A percentile compares a stretch with the other conserved stretches of the same genome.
Evolutionary conservation across 2,888 invertebrate species (phyloP).

Genomic region (Tuberolachnus salignus): DNA sequence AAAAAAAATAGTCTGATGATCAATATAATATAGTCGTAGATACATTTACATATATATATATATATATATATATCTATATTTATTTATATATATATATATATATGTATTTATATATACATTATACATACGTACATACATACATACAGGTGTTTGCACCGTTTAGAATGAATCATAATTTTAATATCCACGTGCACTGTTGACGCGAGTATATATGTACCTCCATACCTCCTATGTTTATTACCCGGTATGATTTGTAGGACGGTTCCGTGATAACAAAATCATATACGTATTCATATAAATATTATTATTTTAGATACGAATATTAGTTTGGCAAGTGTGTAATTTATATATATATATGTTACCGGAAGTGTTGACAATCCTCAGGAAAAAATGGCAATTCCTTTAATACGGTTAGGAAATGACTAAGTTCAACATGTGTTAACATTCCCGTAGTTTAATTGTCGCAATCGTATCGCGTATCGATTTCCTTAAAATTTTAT

Average conservation of each 20-base stretch:
- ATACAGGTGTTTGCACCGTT: slow-evolving; percentile 39
- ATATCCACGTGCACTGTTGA: slow-evolving; percentile 37
- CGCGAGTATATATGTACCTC: slow-evolving; percentile 8
- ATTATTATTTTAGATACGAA: too few species aligned
- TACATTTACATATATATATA: too few species aligned
- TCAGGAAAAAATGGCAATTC: too few species aligned
- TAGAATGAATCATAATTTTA: slow-evolving; percentile 12
- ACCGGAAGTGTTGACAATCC: neutral
- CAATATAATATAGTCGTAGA: slow-evolving; percentile 48
- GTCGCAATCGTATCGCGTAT: too few species aligned
- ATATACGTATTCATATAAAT: neutral
- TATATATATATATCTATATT: too few species aligned
- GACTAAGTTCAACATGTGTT: too few species aligned
- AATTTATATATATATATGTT: neutral
- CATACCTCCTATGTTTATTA: neutral
- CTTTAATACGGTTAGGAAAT: too few species aligned
- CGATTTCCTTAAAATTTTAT: too few species aligned
- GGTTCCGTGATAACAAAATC: neutral
- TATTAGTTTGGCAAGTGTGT: neutral
- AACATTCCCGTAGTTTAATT: too few species aligned
- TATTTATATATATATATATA: too few species aligned
- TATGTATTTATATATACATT: too few species aligned
- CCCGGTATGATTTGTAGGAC: neutral
- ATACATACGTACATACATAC: neutral
- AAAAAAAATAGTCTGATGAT: slow-evolving; percentile 37